Percentiles rank a stretch among this genome's conserved stretches.
These are phyloP conservation scores for Lepidurus apus DNA, from an alignment of 1,140 invertebrate genomes.

Conservation along the genomic window DNA sequence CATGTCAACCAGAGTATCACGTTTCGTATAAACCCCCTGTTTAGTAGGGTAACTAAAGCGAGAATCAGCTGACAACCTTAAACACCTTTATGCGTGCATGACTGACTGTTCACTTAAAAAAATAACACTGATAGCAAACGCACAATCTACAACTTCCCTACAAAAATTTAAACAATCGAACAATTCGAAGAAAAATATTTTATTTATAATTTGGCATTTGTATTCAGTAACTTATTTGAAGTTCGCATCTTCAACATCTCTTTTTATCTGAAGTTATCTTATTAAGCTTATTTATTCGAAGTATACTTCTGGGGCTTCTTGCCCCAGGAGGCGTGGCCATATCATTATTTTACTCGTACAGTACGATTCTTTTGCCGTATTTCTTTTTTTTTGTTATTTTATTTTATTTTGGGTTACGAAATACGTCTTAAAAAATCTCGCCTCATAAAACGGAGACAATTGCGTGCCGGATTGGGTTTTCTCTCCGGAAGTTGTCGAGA, in stretches of 20 bases:
- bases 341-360: too few species aligned
- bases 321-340: too few species aligned
- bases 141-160: too few species aligned
- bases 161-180: too few species aligned
- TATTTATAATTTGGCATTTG: too few species aligned
- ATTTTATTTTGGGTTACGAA: background rate
- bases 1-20: background rate
- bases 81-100: background rate
- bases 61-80: background rate
- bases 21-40: background rate
- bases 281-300: too few species aligned
- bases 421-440: background rate
- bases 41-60: background rate
- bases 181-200: too few species aligned
- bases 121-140: too few species aligned
- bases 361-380: background rate
- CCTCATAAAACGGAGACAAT: background rate
- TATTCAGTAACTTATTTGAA: too few species aligned
- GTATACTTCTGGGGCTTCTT: too few species aligned
- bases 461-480: background rate
- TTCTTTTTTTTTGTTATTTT: background rate
- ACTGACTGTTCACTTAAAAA: background rate
- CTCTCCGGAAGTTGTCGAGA: slow-evolving; percentile 2
- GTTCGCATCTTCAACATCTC: too few species aligned
- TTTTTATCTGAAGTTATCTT: too few species aligned